Evolutionary conservation across 1,140 invertebrate genomes (phyloP).

Genomic region (Drepana arcuata): DNA sequence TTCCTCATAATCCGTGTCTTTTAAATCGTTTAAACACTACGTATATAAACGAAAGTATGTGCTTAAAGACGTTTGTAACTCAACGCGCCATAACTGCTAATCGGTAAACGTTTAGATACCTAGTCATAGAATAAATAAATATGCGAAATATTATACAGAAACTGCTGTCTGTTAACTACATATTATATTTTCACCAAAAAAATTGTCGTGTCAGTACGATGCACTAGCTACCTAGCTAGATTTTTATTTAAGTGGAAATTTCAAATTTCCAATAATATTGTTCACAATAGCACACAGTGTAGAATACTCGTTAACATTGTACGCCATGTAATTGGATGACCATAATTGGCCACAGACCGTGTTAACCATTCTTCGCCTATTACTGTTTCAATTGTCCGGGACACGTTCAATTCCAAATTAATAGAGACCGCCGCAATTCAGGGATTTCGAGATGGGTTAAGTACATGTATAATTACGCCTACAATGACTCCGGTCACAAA

Average conservation of each 20-base stretch:
- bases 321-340: conserved; percentile 37
- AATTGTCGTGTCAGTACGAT: too few relatives aligned
- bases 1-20: too few relatives aligned
- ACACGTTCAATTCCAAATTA: conserved; percentile 54
- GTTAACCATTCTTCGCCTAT: conserved; percentile 45
- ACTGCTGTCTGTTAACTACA: too few relatives aligned
- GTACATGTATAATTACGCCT: conserved; percentile 53
- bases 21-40: too few relatives aligned
- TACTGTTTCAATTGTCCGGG: conserved; percentile 53
- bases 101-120: too few relatives aligned
- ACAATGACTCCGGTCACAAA: conserved; percentile 21
- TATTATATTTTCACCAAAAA: too few relatives aligned
- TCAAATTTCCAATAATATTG: conserved; percentile 26
- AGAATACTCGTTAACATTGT: conserved; percentile 29
- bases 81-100: too few relatives aligned
- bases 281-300: conserved; percentile 29
- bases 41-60: too few relatives aligned
- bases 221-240: conserved; percentile 3
- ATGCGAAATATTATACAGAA: too few relatives aligned
- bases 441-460: conserved; percentile 40
- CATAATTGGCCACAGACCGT: conserved; percentile 57
- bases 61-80: too few relatives aligned
- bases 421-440: conserved; percentile 44
- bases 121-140: too few relatives aligned
- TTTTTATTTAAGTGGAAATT: background rate